phyloP scores from a whole-genome alignment of 2,113 vertebrate genomes.

The Antechinus stuartii region DNA sequence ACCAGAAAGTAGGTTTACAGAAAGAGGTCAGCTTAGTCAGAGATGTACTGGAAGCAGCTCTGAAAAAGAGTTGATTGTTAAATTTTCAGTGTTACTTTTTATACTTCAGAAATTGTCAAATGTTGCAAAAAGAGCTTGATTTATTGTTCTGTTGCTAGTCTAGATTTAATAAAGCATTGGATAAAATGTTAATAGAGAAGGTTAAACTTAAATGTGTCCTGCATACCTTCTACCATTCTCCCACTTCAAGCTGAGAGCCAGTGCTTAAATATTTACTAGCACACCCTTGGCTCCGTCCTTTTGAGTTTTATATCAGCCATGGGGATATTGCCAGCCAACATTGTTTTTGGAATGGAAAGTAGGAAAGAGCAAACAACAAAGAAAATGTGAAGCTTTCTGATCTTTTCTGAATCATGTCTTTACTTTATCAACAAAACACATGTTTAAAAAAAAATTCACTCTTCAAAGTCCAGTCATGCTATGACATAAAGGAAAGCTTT shows the following conservation, averaged over 20 bases:
- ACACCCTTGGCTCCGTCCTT: not conserved
- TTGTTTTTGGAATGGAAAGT: not conserved
- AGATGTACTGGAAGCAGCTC: not conserved
- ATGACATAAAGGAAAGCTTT: not conserved
- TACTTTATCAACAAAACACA: not conserved
- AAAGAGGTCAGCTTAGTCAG: not conserved
- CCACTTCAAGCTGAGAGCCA: not conserved
- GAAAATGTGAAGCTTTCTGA: not conserved
- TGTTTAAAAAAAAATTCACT: not conserved
- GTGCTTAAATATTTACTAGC: not conserved
- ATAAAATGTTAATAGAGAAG: not conserved
- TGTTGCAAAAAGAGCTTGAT: not conserved
- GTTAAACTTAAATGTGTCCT: not conserved
- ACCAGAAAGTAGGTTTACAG: not conserved
- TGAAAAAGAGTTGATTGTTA: not conserved
- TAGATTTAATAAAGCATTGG: not conserved
- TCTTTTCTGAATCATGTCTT: not conserved
- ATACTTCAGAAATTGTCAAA: not conserved
- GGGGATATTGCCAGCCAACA: not conserved
- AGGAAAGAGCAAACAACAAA: not conserved
- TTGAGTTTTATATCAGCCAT: not conserved
- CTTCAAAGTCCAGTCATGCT: not conserved
- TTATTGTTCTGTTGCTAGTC: not conserved
- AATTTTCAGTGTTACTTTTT: not conserved
- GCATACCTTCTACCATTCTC: not conserved